Percentiles rank a stretch among this genome's conserved stretches.
phyloP scores from a whole-genome alignment of 1,140 invertebrate species.

The Drosophila seguyi region DNA sequence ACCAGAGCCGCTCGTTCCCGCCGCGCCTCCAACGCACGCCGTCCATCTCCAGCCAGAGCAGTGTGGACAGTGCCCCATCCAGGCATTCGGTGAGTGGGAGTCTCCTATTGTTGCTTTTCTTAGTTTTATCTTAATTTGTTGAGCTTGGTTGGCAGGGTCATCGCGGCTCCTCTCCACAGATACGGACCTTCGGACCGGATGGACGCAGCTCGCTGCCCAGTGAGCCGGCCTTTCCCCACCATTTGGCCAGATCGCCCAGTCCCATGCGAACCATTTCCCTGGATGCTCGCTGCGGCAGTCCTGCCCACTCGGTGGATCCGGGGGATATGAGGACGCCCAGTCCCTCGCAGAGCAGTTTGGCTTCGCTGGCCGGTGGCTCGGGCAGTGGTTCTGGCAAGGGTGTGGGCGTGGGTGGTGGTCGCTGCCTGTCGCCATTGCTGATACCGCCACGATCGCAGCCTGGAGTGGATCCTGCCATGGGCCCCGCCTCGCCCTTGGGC shows the following conservation, averaged over 20 bases:
- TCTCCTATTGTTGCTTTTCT: accelerated
- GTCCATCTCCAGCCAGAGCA: constrained; percentile 92
- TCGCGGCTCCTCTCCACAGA: constrained; percentile 92
- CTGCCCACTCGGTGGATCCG: constrained; percentile 84
- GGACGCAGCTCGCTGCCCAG: constrained; percentile 86
- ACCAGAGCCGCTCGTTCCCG: constrained; percentile 85
- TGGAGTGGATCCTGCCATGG: constrained; percentile 82
- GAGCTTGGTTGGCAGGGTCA: constrained; percentile 85
- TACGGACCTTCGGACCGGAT: constrained; percentile 91
- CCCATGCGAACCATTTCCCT: constrained; percentile 90
- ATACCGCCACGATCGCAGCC: constrained; percentile 87
- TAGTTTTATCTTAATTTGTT: neutral
- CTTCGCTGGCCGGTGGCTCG: constrained; percentile 86
- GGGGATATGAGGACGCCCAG: constrained; percentile 83
- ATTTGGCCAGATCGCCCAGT: constrained; percentile 89
- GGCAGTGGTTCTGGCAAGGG: constrained; percentile 64
- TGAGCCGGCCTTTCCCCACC: constrained; percentile 77
- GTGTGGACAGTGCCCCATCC: constrained; percentile 90
- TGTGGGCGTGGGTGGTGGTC: constrained; percentile 73
- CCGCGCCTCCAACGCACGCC: constrained; percentile 88
- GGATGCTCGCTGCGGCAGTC: constrained; percentile 88
- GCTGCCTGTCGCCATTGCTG: constrained; percentile 90
- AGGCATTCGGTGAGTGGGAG: constrained; percentile 87
- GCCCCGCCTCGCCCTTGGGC: constrained; percentile 91
- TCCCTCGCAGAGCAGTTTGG: constrained; percentile 87